These are phyloP conservation scores for Megamerina dolium DNA, from an alignment of 2,888 invertebrate genomes.

Conservation along the genomic window DNA sequence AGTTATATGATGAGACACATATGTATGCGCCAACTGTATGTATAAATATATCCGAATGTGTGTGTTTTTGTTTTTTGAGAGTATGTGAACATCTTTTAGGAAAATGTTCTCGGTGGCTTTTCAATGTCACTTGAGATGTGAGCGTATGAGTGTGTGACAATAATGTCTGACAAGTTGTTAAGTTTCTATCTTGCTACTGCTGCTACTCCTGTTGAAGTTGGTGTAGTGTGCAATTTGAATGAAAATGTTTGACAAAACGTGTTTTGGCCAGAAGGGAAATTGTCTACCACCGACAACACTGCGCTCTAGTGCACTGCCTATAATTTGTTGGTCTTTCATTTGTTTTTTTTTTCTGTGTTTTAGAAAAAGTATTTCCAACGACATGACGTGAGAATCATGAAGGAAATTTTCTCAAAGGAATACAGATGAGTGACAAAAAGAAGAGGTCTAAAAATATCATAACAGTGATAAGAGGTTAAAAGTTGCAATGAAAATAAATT, in stretches of 20 bases:
- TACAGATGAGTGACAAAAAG: no score
- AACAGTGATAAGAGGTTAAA: no score
- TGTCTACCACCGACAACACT: no score
- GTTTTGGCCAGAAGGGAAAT: constrained; percentile 7
- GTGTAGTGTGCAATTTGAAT: constrained; percentile 8
- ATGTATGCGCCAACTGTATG: no score
- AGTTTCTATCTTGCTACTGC: constrained; percentile 4
- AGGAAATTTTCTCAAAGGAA: no score
- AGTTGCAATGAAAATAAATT: no score
- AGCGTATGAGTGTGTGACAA: constrained; percentile 15
- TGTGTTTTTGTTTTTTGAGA: neutral
- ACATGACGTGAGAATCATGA: no score
- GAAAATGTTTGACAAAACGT: constrained; percentile 11
- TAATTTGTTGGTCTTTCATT: no score
- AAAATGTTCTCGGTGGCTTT: constrained; percentile 5
- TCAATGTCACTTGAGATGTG: constrained; percentile 19
- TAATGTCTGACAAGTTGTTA: constrained; percentile 18
- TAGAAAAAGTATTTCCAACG: no score
- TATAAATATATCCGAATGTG: neutral
- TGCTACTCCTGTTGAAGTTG: neutral
- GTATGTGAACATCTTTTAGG: neutral
- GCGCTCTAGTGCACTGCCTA: no score
- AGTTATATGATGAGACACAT: neutral
- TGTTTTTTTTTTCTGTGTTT: no score
- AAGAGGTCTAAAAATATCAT: no score